Evolutionary conservation across 2,797 vertebrate species (phyloP), one percentile per base, ranked within the genome.

Genomic region (Macropodus opercularis): DNA sequence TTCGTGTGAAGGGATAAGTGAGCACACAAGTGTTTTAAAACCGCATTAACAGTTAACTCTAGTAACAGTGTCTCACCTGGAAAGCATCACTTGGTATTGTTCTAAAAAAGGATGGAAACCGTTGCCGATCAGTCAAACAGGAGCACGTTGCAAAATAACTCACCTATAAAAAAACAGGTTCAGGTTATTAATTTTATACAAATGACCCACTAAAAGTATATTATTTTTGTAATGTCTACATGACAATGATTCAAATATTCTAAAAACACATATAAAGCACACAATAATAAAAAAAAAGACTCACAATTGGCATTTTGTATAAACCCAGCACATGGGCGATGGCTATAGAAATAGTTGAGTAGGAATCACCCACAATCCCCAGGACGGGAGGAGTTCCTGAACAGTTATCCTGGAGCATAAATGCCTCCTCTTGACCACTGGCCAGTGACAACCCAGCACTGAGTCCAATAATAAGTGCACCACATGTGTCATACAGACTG

Each of bases 401-500:
- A 54, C 80, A 84, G 12, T 8, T 69, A 4, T 81, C 49, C 15
- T 75, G 39, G 19, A 83, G 29, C n/a, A 41, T 23, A 49, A 81
- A 8, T 75, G 36, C 12, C n/a, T 85, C 39, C 2, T 88, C 73
- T 22, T 2, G 56, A 14, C 85, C 86, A 47, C 70, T 83, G 29
- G 69, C 73, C 41, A 92, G 31, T 6, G 86, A 85, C 29, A 86
- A 66, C 1, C 79, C 86, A 21, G 87, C 90, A 22, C 89, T 82
- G 65, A 92, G 85, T 36, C 86, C 89, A 53, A 86, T 74, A 0
- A 69, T 68, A 27, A 90, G 83, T 49, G 84, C 81, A 19, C 74
- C 79, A 50, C 92, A 93, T 75, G 90, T 92, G 32, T 93, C 91
- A 65, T 87, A 93, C 7, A 92, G 56, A 58, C 77, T 80, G 54